Evolutionary conservation across 2,888 invertebrate species (phyloP).

Genomic region (Tyria jacobaeae): DNA sequence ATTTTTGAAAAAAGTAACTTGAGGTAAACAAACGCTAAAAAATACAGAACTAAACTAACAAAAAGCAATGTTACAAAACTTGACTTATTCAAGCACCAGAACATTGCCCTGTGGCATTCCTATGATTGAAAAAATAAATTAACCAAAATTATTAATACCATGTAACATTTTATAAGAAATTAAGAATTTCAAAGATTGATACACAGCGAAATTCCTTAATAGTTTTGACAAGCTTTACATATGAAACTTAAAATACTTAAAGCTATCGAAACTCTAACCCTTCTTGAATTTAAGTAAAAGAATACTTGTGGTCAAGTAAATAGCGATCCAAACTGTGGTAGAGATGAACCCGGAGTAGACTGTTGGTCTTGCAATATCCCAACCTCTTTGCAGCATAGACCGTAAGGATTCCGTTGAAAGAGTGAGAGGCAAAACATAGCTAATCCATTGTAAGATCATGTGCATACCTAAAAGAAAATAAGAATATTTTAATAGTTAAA

Average conservation of each 20-base stretch:
- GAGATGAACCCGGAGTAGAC: slow-evolving; percentile 95
- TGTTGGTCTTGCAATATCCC: slow-evolving; percentile 89
- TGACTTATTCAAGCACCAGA: not conserved
- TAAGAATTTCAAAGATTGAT: no score
- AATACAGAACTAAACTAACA: not conserved
- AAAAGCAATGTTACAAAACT: not conserved
- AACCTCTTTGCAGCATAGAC: slow-evolving; percentile 94
- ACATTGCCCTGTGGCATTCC: not conserved
- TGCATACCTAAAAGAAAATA: slow-evolving; percentile 89
- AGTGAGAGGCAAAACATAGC: slow-evolving; percentile 93
- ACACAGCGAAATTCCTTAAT: no score
- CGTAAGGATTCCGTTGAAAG: slow-evolving; percentile 95
- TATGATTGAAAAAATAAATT: not conserved
- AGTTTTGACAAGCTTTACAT: not conserved
- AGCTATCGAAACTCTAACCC: slow-evolving; percentile 81
- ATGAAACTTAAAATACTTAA: not conserved
- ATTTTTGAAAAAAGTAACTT: no score
- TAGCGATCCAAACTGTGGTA: slow-evolving; percentile 91
- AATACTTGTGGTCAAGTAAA: slow-evolving; percentile 91
- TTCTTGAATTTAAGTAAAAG: slow-evolving; percentile 94
- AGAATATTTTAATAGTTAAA: not conserved
- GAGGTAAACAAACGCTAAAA: not conserved
- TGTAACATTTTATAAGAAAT: no score
- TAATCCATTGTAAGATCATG: slow-evolving; percentile 89
- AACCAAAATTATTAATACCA: no score